These are phyloP conservation scores for Gobio occitaniae DNA, from an alignment of 2,797 vertebrate genomes.

Conservation along the genomic window DNA sequence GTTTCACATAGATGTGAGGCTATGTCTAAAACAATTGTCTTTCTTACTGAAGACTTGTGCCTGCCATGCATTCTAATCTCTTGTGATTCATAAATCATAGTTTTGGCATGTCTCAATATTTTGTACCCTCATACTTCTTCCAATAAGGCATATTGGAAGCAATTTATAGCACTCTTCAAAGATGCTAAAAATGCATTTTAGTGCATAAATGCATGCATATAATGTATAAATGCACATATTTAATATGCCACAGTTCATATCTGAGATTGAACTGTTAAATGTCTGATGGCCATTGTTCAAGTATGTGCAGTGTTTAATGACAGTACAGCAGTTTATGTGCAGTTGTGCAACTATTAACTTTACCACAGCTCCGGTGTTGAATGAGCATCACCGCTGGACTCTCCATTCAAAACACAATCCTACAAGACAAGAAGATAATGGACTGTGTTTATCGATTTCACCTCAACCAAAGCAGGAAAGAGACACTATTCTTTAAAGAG, in stretches of 20 bases:
- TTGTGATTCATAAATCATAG: constrained; percentile 7
- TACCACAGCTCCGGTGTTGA: constrained; percentile 2
- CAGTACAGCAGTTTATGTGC: neutral
- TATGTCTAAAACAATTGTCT: constrained; percentile 53
- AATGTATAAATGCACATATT: neutral
- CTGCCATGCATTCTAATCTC: constrained; percentile 5
- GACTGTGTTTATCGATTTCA: constrained; percentile 56
- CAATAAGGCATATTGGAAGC: neutral
- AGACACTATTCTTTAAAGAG: constrained; percentile 51
- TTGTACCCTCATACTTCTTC: neutral
- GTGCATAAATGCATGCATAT: neutral
- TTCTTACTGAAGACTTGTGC: constrained; percentile 47
- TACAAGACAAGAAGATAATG: constrained; percentile 46
- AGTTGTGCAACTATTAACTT: neutral
- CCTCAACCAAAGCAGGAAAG: constrained; percentile 48
- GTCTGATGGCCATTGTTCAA: neutral
- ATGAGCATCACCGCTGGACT: constrained; percentile 29
- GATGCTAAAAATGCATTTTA: neutral
- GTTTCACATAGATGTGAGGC: constrained; percentile 24
- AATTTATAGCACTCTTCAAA: neutral
- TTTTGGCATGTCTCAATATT: neutral
- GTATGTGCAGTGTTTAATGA: neutral
- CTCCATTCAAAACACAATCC: constrained; percentile 54
- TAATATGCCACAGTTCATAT: neutral
- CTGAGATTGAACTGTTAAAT: neutral